phyloP scores from a whole-genome alignment of 2,113 vertebrate species.

The Tinamus guttatus region DNA sequence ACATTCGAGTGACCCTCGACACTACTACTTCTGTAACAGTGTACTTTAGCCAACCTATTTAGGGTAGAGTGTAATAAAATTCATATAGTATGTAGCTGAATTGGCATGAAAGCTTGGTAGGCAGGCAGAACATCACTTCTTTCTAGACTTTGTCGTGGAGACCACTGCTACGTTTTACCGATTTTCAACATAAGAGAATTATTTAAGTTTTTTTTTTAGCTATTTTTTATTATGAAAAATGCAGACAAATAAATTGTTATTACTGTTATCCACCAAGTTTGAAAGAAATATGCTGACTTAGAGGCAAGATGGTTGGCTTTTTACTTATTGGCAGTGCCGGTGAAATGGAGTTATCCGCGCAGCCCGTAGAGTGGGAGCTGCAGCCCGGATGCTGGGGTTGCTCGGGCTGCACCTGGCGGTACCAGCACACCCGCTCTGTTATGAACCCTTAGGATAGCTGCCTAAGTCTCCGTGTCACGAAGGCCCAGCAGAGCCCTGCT shows the following conservation, averaged over 20 bases:
- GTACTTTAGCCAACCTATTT: neutral
- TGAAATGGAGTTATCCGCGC: neutral
- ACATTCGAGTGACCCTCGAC: too few relatives aligned
- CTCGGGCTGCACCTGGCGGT: neutral
- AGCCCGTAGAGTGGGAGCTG: neutral
- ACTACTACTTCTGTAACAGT: neutral
- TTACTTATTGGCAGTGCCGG: neutral
- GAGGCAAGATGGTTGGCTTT: rapidly evolving
- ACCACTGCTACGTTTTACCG: neutral
- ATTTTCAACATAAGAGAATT: neutral
- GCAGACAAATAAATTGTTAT: neutral
- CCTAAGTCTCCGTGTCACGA: neutral
- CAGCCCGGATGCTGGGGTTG: neutral
- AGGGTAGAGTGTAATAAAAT: neutral
- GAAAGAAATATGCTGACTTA: neutral
- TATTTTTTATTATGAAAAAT: neutral
- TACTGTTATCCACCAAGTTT: neutral
- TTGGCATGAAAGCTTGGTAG: neutral
- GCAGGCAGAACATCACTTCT: neutral
- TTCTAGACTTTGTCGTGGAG: neutral
- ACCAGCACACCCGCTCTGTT: neutral
- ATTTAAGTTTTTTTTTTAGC: neutral
- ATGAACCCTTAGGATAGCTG: neutral
- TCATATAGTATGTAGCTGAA: neutral
- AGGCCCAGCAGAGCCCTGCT: neutral